phyloP scores from a whole-genome alignment of 2,797 vertebrate genomes.

The Xiphorhynchus erythropygius region DNA sequence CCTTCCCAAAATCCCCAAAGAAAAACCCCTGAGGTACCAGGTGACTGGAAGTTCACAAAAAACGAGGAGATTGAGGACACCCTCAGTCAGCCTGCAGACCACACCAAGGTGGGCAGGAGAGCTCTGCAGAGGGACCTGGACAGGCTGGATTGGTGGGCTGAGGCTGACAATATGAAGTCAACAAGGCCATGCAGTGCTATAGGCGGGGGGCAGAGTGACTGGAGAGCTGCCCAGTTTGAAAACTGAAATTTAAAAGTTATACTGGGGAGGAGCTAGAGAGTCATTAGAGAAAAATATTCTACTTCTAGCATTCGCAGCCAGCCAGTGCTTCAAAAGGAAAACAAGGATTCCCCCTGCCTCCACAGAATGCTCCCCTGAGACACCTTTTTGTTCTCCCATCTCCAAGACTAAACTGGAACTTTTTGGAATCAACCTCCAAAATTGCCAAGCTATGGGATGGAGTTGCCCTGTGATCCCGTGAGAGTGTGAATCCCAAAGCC shows the following conservation, averaged over 20 bases:
- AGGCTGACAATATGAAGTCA: fast-evolving
- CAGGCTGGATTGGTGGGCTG: not conserved
- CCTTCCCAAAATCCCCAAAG: not conserved
- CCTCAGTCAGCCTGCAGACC: not conserved
- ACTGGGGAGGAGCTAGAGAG: not conserved
- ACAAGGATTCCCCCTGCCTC: not conserved
- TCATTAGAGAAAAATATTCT: not conserved
- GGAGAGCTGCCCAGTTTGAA: not conserved
- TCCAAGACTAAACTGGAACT: not conserved
- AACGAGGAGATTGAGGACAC: fast-evolving
- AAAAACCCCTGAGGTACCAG: not conserved
- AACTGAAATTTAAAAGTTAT: not conserved
- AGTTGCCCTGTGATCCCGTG: not conserved
- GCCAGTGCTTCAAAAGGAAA: not conserved
- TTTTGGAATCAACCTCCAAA: not conserved
- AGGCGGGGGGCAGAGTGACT: not conserved
- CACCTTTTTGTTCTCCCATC: not conserved
- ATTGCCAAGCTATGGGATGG: not conserved
- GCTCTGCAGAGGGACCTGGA: not conserved
- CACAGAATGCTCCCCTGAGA: not conserved
- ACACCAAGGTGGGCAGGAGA: not conserved
- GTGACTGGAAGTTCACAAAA: not conserved
- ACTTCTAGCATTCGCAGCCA: not conserved
- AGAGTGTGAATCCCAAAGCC: not conserved
- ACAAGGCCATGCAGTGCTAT: not conserved